phyloP scores from a whole-genome alignment of 2,888 invertebrate genomes.

The Epistrophe eligans region DNA sequence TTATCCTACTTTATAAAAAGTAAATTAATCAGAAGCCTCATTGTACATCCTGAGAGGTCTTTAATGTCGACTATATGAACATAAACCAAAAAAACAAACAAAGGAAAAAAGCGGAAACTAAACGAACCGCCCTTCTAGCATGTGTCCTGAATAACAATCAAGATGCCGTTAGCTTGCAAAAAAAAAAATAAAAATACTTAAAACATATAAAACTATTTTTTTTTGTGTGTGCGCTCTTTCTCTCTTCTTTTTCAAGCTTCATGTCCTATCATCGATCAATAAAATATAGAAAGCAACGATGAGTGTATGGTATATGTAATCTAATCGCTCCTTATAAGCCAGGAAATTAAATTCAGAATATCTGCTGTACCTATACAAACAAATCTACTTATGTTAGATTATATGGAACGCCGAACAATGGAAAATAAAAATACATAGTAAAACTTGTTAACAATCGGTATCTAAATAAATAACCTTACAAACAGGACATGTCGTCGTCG shows the following conservation, averaged over 20 bases:
- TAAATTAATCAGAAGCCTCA: conserved; percentile 28
- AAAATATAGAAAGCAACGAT: conserved; percentile 21
- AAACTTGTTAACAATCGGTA: conserved; percentile 14
- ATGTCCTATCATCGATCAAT: conserved; percentile 71
- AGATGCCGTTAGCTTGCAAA: conserved; percentile 17
- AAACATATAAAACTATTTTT: conserved; percentile 13
- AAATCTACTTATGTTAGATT: neutral
- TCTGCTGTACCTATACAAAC: conserved; percentile 1
- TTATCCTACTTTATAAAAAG: conserved; percentile 4
- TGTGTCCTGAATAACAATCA: conserved; percentile 70
- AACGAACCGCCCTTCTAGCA: conserved; percentile 45
- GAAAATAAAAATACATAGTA: neutral
- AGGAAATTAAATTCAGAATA: conserved; percentile 63
- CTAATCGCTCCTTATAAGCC: conserved; percentile 52
- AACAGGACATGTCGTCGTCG: conserved; percentile 45
- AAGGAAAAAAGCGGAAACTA: conserved; percentile 34
- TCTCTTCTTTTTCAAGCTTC: conserved; percentile 17
- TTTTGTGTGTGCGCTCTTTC: neutral
- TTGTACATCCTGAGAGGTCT: conserved; percentile 46
- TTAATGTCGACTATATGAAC: conserved; percentile 44
- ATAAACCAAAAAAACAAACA: conserved; percentile 28
- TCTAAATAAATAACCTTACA: conserved; percentile 35
- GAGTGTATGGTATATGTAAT: conserved; percentile 40
- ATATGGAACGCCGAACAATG: neutral
- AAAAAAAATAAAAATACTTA: conserved; percentile 17